phyloP scores from a whole-genome alignment of 2,888 invertebrate genomes.

The Pimpla rufipes region DNA sequence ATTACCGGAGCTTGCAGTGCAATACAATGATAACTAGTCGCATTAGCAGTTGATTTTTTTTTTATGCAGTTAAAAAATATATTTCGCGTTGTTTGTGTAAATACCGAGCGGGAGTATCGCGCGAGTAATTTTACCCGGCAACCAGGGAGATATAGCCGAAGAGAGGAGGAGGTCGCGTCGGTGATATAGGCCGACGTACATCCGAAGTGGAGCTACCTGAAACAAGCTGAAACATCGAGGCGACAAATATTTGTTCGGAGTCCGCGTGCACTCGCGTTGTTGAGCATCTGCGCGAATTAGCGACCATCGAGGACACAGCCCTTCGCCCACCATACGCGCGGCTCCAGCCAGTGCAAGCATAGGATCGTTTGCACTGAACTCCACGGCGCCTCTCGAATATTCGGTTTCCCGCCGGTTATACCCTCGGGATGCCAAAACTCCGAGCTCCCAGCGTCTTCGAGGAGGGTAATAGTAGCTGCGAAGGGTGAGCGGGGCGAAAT shows the following conservation, averaged over 20 bases:
- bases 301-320: constrained; percentile 61
- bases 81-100: not conserved
- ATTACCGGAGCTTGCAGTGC: too few species aligned
- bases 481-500: not conserved
- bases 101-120: not conserved
- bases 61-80: too few species aligned
- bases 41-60: too few species aligned
- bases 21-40: too few species aligned
- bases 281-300: constrained; percentile 71
- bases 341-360: constrained; percentile 31
- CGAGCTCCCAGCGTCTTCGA: constrained; percentile 17
- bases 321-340: not conserved
- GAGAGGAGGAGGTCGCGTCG: not conserved
- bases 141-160: not conserved
- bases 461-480: constrained; percentile 10
- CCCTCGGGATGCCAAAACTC: constrained; percentile 38
- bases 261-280: constrained; percentile 55
- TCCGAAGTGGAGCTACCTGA: constrained; percentile 41
- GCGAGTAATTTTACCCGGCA: constrained; percentile 1
- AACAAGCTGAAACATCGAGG: constrained; percentile 67
- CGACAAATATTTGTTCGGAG: constrained; percentile 70
- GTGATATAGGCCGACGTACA: not conserved
- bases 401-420: constrained; percentile 45
- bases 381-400: constrained; percentile 49
- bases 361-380: constrained; percentile 65